Conservation (phyloP, 2,113 vertebrate species). For the Thamnophis sirtalis region DNA sequence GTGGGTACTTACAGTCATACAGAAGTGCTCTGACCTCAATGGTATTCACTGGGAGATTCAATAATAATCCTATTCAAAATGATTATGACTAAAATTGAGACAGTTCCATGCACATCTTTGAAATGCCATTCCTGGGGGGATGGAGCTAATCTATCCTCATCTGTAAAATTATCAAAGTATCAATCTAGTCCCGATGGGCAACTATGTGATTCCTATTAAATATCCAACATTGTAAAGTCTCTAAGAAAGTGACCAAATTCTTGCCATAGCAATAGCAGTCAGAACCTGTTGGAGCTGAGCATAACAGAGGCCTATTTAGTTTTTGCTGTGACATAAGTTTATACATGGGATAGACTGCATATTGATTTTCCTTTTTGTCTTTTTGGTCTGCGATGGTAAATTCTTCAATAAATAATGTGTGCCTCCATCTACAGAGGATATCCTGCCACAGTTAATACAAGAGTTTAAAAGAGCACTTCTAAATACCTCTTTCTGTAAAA, state of each 20-base stretch:
- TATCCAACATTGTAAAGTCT: neutral
- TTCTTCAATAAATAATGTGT: neutral
- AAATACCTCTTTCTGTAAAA: neutral
- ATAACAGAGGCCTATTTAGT: neutral
- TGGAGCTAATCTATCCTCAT: neutral
- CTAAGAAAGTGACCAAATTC: neutral
- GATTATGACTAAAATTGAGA: neutral
- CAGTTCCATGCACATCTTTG: neutral
- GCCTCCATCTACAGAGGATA: neutral
- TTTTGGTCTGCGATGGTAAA: neutral
- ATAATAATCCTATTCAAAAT: neutral
- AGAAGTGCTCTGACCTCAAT: neutral
- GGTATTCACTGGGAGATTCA: neutral
- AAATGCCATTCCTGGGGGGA: neutral
- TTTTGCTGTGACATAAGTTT: neutral
- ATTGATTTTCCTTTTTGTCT: neutral
- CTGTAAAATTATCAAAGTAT: neutral
- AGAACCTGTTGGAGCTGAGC: neutral
- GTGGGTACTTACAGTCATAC: neutral
- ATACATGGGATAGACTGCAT: neutral
- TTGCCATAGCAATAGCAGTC: neutral
- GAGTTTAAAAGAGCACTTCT: neutral
- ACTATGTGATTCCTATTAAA: neutral
- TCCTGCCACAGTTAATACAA: neutral
- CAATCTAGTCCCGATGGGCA: neutral